A percentile compares a stretch with the other conserved stretches of the same genome.
Conservation (phyloP, 2,888 invertebrate genomes). For the Cerceris ruficornis region DNA sequence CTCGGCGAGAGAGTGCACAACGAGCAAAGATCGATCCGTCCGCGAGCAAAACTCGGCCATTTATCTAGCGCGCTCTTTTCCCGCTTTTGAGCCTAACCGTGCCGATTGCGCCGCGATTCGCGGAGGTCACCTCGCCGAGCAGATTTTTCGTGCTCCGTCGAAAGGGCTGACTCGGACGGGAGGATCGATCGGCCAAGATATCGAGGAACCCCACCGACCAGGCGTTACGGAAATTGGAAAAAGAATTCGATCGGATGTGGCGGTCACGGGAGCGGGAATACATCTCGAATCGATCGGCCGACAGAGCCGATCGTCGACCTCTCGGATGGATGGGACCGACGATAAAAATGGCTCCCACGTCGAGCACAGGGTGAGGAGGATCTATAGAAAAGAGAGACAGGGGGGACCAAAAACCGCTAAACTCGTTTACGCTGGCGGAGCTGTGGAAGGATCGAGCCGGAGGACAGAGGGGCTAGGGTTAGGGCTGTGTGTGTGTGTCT, state of each 20-base stretch:
- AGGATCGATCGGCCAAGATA: background rate
- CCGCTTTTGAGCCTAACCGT: too few relatives aligned
- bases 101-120: too few relatives aligned
- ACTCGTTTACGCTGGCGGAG: slow-evolving; percentile 25
- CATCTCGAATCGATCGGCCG: background rate
- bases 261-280: background rate
- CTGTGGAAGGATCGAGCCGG: background rate
- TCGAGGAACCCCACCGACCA: background rate
- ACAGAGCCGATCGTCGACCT: background rate
- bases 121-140: too few relatives aligned
- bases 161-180: too few relatives aligned
- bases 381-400: slow-evolving; percentile 6
- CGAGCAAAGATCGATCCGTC: too few relatives aligned
- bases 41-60: too few relatives aligned
- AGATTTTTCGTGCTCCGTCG: too few relatives aligned
- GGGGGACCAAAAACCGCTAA: slow-evolving; percentile 31
- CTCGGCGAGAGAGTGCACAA: too few relatives aligned
- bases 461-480: background rate
- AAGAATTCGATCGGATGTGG: background rate
- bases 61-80: too few relatives aligned
- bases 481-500: background rate
- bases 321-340: too few relatives aligned
- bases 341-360: too few relatives aligned
- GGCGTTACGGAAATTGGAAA: background rate
- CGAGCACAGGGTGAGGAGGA: too few relatives aligned